Evolutionary conservation across 2,888 invertebrate species (phyloP), one percentile per base, ranked within the genome.

Genomic region (Drosophila prolongata): DNA sequence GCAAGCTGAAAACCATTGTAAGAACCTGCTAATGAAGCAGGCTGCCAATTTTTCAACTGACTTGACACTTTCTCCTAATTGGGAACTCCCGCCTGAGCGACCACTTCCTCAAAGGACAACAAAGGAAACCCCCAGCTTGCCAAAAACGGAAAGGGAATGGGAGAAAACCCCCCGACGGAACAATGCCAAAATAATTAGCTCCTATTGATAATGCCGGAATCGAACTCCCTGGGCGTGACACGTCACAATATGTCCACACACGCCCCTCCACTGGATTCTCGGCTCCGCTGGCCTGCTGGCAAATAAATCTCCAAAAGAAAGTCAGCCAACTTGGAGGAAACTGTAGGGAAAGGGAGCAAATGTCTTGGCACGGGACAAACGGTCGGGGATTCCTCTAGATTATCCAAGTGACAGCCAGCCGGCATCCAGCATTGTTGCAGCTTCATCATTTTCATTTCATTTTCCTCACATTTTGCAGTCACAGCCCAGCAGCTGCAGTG

Each of bases 381-480:
- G 53, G 40, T 50, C 47, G 49, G 57, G 46, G 27, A 57, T 24
- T 49, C 59, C 66, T 66, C 65, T 80, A 78, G 81, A 86, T 86
- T 80, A 86, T 83, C 88, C 87, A 88, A 61, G 47, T 83, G 88
- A 86, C 88, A 85, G 61, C 74, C 88, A 85, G 83, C 87, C 84
- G 85, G 85, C 85, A 40, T 50, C 27, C 42, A 60, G 70, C 59
- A 70, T 47, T 69, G 78, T 67, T 64, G 83, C 87, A 87, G 85
- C 83, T 85, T 87, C 86, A 84, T 87, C 73, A 85, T 79, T 83
- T 69, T 75, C 76, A 68, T 72, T 77, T 60, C 54, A 60, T 55
- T 35, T 60, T 52, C 53, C 53, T 64, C 42, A 11, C 64, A 55
- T 70, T 70, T 69, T 83, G 72, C 78, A 78, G 74, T 75, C 56